phyloP scores from a whole-genome alignment of 2,888 invertebrate species.

The Cancer borealis region DNA sequence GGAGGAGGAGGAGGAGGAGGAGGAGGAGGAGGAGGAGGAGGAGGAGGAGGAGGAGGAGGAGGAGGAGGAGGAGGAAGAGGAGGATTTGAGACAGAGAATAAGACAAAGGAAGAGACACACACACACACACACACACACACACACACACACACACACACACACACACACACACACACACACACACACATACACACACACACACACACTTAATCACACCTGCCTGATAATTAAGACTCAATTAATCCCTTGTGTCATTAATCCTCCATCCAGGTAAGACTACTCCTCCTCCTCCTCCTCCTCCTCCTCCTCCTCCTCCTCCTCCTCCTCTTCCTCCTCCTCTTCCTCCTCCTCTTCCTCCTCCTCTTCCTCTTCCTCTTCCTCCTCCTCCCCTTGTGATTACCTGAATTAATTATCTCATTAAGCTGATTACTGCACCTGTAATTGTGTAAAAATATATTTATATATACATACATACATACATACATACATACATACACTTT shows the following conservation, averaged over 20 bases:
- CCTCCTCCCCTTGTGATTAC: background rate
- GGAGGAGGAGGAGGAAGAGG: background rate
- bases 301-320: too few relatives aligned
- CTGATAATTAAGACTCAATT: background rate
- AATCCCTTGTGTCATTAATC: background rate
- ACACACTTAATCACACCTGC: background rate
- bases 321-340: background rate
- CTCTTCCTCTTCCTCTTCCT: too few relatives aligned
- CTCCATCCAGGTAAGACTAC: background rate
- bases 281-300: too few relatives aligned
- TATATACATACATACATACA: too few relatives aligned
- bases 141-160: background rate
- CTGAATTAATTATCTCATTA: conserved; percentile 20
- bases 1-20: conserved; percentile 17
- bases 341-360: too few relatives aligned
- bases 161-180: background rate
- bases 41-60: background rate
- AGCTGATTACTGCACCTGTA: background rate
- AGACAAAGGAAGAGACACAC: background rate
- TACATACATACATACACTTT: background rate
- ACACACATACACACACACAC: background rate
- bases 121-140: background rate
- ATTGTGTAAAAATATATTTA: too few relatives aligned
- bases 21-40: background rate
- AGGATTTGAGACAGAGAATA: background rate